Evolutionary conservation across 2,797 vertebrate species (phyloP).

Genomic region (Coilia nasus): DNA sequence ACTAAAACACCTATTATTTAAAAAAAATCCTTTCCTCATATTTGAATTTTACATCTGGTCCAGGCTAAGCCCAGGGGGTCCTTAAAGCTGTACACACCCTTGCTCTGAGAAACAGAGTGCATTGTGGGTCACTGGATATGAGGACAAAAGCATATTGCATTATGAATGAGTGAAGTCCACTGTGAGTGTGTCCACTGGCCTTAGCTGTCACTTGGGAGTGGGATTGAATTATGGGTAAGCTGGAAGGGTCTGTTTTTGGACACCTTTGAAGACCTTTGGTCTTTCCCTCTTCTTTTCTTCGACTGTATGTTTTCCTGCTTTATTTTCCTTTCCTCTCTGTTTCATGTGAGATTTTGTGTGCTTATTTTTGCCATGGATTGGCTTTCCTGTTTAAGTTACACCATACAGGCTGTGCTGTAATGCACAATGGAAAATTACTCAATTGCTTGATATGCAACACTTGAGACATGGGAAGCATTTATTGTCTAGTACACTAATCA

Average conservation of each 20-base stretch:
- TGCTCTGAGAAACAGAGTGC: background rate
- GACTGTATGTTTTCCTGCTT: background rate
- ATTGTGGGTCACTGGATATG: background rate
- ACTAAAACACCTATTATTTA: no score
- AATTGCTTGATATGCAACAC: no score
- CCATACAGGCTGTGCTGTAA: background rate
- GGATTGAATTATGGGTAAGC: background rate
- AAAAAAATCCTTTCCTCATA: no score
- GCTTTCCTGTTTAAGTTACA: background rate
- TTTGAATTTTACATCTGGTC: no score
- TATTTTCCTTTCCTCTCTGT: background rate
- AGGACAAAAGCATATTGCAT: background rate
- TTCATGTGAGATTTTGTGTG: no score
- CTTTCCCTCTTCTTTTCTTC: no score
- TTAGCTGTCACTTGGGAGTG: background rate
- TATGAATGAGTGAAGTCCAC: background rate
- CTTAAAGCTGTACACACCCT: no score
- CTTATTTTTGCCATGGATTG: background rate
- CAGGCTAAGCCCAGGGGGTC: no score
- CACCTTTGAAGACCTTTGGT: background rate
- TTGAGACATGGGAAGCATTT: background rate
- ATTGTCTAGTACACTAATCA: background rate
- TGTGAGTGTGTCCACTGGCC: constrained; percentile 5
- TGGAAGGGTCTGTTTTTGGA: background rate
- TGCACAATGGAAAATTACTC: no score